Conservation (phyloP, 2,113 vertebrate genomes). For the Leucopternis melanops region DNA sequence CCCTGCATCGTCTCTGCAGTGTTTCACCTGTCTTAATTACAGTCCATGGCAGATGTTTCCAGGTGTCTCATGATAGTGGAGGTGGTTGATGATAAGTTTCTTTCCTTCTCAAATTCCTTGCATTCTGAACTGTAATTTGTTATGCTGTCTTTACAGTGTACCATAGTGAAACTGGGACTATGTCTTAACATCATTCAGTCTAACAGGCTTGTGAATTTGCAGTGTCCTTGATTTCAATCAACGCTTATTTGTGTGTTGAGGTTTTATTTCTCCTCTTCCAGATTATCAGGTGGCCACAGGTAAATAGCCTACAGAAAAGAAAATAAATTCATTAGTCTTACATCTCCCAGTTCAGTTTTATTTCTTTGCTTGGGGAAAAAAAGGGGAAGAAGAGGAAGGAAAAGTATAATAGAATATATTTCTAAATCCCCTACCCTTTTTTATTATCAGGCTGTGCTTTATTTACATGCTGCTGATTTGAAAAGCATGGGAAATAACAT, state of each 20-base stretch:
- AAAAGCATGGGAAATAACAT: background rate
- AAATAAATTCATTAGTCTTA: background rate
- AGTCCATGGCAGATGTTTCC: background rate
- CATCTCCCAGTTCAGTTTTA: background rate
- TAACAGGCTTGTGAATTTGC: background rate
- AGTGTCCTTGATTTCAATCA: background rate
- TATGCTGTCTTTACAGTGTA: background rate
- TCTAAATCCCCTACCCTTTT: background rate
- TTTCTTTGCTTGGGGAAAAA: background rate
- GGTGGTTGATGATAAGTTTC: background rate
- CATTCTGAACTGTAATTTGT: background rate
- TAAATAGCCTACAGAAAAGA: background rate
- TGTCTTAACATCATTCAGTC: background rate
- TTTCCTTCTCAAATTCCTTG: background rate
- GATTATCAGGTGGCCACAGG: background rate
- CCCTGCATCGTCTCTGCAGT: background rate
- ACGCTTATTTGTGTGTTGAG: too few relatives aligned
- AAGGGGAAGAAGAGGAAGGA: background rate
- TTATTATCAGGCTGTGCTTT: background rate
- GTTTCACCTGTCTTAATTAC: background rate
- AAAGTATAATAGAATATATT: background rate
- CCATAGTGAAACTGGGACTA: background rate
- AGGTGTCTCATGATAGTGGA: background rate
- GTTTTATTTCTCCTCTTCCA: background rate
- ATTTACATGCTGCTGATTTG: background rate